These are phyloP conservation scores for Megaleporinus macrocephalus DNA, from an alignment of 2,113 vertebrate species.

Conservation along the genomic window DNA sequence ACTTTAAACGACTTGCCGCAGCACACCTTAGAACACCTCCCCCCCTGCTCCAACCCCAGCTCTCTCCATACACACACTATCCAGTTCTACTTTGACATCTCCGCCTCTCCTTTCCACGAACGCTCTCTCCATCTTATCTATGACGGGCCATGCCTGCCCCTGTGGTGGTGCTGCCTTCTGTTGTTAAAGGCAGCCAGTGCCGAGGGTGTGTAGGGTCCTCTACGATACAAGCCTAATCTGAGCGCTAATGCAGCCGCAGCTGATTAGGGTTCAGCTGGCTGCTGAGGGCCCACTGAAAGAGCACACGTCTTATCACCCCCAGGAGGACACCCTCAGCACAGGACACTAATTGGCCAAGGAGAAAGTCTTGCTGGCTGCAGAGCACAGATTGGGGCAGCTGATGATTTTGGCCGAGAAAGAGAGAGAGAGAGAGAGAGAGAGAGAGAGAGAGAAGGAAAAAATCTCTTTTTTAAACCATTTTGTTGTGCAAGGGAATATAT, in stretches of 20 bases:
- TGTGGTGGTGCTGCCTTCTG: conserved; percentile 52
- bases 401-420: conserved; percentile 48
- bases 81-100: not conserved
- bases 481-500: too few relatives aligned
- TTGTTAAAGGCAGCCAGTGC: conserved; percentile 58
- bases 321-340: conserved; percentile 57
- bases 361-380: conserved; percentile 65
- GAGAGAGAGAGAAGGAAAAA: not conserved
- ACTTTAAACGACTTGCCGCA: conserved; percentile 39
- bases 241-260: conserved; percentile 62
- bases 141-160: conserved; percentile 62
- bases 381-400: conserved; percentile 71
- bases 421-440: too few relatives aligned
- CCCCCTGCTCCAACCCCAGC: not conserved
- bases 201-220: conserved; percentile 60
- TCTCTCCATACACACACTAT: not conserved
- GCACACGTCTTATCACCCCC: conserved; percentile 62
- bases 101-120: conserved; percentile 21
- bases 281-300: conserved; percentile 56
- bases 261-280: conserved; percentile 55
- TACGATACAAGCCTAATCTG: conserved; percentile 69
- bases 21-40: conserved; percentile 3
- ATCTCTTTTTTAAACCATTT: too few relatives aligned
- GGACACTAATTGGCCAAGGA: conserved; percentile 66
- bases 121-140: conserved; percentile 58